Evolutionary conservation across 1,140 invertebrate genomes (phyloP), one percentile per base, ranked within the genome.

Genomic region (Arctopsyche grandis): DNA sequence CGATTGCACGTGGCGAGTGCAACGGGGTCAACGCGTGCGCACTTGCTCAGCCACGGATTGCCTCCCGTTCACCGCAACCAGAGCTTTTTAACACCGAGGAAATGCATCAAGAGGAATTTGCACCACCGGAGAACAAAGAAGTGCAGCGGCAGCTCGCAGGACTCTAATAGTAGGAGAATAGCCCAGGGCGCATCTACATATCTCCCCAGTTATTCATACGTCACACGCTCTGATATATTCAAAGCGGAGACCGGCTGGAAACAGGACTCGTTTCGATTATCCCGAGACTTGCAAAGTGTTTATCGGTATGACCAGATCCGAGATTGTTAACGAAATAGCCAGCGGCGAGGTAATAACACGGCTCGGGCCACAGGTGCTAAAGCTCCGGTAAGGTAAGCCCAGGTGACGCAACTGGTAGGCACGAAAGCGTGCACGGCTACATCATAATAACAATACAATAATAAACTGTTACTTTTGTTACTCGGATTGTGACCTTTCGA

Each of bases 1-100:
- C 29, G 29, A 38, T 38, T 38, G 29, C 29, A 38, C 29, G 29
- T 38, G 52, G 52, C 52, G 19, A 21, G 52, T 14, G 63, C 63
- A 66, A 66, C 3, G 63, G 24, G 63, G 63, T 66, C 63, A 66
- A 24, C 63, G 63, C 63, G 63, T 66, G 63, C 24, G 22, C 16
- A 66, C 16, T 19, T 66, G 22, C 22, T 1, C 14, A n/a, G 52
- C 14, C 19, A 10, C 10, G 19, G 52, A 56, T 56, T 56, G 52
- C 52, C 14, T 56, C 10, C 14, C 52, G 52, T 56, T 56, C 52
- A n/a, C 52, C 52, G 29, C 7, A n/a, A n/a, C n/a, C n/a, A n/a
- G n/a, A 38, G 29, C 29, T 38, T 38, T 38, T 38, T 38, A 38
- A 38, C 29, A 38, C 29, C 29, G 29, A 4, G 29, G 29, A 38